phyloP scores from a whole-genome alignment of 2,797 vertebrate species.

The Tympanoctomys barrerae region DNA sequence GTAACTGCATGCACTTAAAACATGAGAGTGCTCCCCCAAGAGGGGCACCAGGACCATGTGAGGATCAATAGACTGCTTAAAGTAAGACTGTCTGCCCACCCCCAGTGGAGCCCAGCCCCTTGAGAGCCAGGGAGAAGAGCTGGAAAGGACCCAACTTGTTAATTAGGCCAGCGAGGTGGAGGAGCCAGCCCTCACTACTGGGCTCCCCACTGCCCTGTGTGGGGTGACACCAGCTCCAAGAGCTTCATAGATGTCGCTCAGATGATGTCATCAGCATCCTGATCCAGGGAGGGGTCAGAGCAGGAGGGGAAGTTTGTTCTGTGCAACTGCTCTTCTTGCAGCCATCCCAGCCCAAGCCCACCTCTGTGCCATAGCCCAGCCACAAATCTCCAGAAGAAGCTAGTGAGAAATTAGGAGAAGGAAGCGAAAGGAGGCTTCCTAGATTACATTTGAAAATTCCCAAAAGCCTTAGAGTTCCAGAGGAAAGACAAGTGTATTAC shows the following conservation, averaged over 20 bases:
- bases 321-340: neutral
- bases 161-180: conserved; percentile 88
- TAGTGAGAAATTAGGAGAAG: neutral
- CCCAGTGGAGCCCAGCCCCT: conserved; percentile 87
- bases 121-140: conserved; percentile 82
- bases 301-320: neutral
- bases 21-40: conserved; percentile 89
- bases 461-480: neutral
- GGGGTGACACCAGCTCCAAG: conserved; percentile 78
- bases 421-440: neutral
- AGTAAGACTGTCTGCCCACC: conserved; percentile 91
- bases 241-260: conserved; percentile 77
- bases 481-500: neutral
- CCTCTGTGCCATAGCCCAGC: neutral
- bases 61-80: conserved; percentile 91
- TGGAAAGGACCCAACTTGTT: conserved; percentile 90
- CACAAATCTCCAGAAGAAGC: neutral
- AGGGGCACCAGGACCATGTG: conserved; percentile 87
- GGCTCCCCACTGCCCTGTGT: neutral
- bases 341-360: neutral
- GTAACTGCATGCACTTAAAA: conserved; percentile 93
- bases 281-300: neutral
- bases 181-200: conserved; percentile 12
- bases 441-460: neutral
- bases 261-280: conserved; percentile 61